These are phyloP conservation scores for Asteroscopus sphinx DNA, from an alignment of 2,888 invertebrate species.

Conservation along the genomic window DNA sequence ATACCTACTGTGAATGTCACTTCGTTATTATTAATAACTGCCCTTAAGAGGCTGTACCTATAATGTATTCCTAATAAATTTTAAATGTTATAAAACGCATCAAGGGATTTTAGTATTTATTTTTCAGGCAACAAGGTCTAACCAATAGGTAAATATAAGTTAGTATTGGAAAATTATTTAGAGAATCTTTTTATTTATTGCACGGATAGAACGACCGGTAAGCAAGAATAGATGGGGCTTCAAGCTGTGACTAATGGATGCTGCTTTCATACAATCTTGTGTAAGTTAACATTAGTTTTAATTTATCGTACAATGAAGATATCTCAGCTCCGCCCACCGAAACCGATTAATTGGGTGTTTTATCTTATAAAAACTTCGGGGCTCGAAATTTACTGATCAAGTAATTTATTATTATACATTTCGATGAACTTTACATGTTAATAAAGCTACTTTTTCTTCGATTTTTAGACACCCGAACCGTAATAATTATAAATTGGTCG, in stretches of 20 bases:
- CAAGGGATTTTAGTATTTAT: constrained; percentile 59
- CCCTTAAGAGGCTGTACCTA: constrained; percentile 66
- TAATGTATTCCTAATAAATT: constrained; percentile 63
- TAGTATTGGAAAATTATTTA: constrained; percentile 74
- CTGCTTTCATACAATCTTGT: constrained; percentile 73
- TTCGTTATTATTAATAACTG: constrained; percentile 71
- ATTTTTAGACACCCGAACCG: constrained; percentile 16
- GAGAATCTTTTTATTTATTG: constrained; percentile 80
- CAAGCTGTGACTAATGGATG: constrained; percentile 85
- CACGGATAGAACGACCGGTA: constrained; percentile 71
- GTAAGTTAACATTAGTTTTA: constrained; percentile 80
- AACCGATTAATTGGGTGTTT: constrained; percentile 76
- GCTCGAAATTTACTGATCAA: constrained; percentile 68
- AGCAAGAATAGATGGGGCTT: constrained; percentile 78
- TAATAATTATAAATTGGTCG: constrained; percentile 48
- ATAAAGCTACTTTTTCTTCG: constrained; percentile 52
- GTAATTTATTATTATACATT: constrained; percentile 71
- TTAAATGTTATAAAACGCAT: constrained; percentile 28
- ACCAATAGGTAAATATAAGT: constrained; percentile 48
- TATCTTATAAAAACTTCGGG: constrained; percentile 67
- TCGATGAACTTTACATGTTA: constrained; percentile 60
- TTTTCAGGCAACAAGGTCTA: constrained; percentile 51
- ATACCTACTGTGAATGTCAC: constrained; percentile 59
- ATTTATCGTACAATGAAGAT: constrained; percentile 85
- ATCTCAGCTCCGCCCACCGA: constrained; percentile 77